phyloP scores from a whole-genome alignment of 2,113 vertebrate genomes.

The Chiloscyllium plagiosum region DNA sequence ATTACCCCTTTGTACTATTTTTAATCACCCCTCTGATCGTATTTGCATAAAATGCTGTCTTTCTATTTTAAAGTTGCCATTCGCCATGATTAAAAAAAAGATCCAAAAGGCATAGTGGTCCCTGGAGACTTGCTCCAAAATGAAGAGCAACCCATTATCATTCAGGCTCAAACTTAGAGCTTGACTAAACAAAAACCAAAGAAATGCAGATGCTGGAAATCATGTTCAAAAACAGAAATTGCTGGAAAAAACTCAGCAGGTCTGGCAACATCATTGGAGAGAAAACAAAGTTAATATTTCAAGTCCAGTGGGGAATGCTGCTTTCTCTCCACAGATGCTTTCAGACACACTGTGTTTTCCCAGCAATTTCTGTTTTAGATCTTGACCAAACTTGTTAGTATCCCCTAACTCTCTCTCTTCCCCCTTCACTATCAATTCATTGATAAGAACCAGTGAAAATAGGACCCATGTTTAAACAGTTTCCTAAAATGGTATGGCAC shows the following conservation, averaged over 20 bases:
- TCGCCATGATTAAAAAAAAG: background rate
- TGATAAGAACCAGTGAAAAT: background rate
- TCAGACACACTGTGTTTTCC: too few species aligned
- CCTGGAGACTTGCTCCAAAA: background rate
- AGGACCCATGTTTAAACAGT: background rate
- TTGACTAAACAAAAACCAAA: too few species aligned
- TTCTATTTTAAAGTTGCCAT: background rate
- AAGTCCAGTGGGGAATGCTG: too few species aligned
- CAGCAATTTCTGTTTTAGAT: background rate
- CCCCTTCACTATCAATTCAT: background rate
- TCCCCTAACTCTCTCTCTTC: background rate
- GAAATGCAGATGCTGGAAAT: too few species aligned
- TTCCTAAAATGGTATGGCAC: background rate
- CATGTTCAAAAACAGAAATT: too few species aligned
- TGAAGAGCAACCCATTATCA: background rate
- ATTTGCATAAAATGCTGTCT: background rate
- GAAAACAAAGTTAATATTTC: too few species aligned
- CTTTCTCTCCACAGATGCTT: too few species aligned
- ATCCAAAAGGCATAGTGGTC: background rate
- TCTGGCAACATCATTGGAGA: too few species aligned
- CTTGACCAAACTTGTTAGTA: background rate
- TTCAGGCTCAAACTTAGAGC: background rate
- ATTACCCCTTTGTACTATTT: slow-evolving; percentile 1
- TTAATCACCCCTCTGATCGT: background rate
- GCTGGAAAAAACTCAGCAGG: too few species aligned